Base-by-base conservation (phyloP, 2,888 invertebrate species). In the Orchestes rusci region DNA sequence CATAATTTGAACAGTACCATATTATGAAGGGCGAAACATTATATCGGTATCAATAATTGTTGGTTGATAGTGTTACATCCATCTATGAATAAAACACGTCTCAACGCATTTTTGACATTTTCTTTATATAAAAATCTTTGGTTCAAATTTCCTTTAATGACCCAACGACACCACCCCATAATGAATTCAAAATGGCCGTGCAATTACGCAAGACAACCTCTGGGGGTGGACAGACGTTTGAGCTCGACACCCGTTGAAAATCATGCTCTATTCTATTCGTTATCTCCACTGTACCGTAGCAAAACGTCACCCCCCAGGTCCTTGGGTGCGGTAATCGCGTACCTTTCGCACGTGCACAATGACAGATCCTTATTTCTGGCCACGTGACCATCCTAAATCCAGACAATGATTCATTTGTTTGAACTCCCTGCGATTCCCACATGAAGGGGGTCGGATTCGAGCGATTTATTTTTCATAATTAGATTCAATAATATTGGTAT, bases 391-490 rank as follows among this genome's bases (percentile, higher is more conserved):
- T 36, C 43, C 43, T n/a, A 44, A 47, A 40, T 47, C 50, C 38
- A 44, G 31, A 46, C 50, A 47, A 47, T 50, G 50, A 50, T 47
- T 50, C 50, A 50, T 50, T 50, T 50, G 46, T 46, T 50, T 50
- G 45, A 33, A 23, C 50, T 36, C 44, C 46, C 46, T 32, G 50
- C 59, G 65, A 60, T 66, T 66, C 66, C 66, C 66, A 66, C 66
- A 65, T 43, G 20, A 32, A 30, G 36, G 16, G 33, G 38, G 31
- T 20, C 17, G 23, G 41, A 46, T 41, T 32, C 47, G 54, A 51
- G 58, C 61, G 62, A 63, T 62, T 62, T 64, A 64, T 64, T 64
- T 63, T 60, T 64, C 60, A 59, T 65, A 65, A 65, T 65, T 65
- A 65, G 65, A 64, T 65, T 64, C 61, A 54, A 52, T 53, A 56